Conservation (phyloP, 2,797 vertebrate species). For the Balearica regulorum region DNA sequence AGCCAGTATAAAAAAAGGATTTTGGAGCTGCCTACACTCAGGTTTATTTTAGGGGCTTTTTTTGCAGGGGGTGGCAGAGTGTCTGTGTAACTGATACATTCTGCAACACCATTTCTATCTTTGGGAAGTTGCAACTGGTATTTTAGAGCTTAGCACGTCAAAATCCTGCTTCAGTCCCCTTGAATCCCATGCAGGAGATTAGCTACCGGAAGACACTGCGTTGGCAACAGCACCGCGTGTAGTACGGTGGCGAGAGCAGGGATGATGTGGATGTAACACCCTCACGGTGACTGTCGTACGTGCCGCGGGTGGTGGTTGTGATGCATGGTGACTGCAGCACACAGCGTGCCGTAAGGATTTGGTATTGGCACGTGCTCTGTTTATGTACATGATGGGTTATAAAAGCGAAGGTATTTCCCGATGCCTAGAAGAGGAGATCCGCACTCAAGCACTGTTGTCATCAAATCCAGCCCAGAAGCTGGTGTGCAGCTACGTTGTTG, state of each 20-base stretch:
- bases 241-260: accelerated
- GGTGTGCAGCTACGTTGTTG: neutral
- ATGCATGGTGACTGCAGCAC: neutral
- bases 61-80: neutral
- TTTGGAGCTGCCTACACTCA: neutral
- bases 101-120: constrained; percentile 16
- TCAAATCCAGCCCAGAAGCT: neutral
- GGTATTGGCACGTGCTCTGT: neutral
- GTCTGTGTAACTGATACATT: constrained; percentile 2
- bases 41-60: constrained; percentile 21
- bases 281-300: accelerated
- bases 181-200: neutral
- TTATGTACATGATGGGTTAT: accelerated
- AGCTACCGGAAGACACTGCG: neutral
- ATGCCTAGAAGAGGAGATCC: neutral
- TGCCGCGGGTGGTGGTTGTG: accelerated
- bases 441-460: accelerated
- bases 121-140: neutral
- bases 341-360: accelerated
- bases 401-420: neutral
- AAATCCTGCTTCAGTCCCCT: neutral
- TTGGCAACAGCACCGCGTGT: accelerated
- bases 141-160: neutral
- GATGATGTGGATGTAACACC: accelerated
- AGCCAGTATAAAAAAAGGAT: neutral